phyloP scores from a whole-genome alignment of 2,888 invertebrate genomes.

The Mesochorus sp. region DNA sequence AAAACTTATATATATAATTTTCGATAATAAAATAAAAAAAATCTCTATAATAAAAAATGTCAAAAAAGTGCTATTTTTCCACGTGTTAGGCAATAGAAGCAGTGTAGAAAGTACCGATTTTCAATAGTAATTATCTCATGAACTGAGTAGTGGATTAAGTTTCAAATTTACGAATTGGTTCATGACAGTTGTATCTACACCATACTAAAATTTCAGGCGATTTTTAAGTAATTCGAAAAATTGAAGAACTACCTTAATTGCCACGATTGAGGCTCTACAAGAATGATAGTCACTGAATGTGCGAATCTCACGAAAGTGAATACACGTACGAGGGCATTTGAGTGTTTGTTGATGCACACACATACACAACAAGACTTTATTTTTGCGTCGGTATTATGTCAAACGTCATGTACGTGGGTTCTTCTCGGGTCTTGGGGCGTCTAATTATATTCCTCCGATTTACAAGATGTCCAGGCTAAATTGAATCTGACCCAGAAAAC shows the following conservation, averaged over 20 bases:
- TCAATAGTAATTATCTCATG: too few species aligned
- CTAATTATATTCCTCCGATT: conserved; percentile 76
- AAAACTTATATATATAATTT: too few species aligned
- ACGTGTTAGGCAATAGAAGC: too few species aligned
- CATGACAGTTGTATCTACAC: background rate
- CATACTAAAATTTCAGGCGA: background rate
- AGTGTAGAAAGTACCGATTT: too few species aligned
- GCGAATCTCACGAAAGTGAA: conserved; percentile 23
- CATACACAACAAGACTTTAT: conserved; percentile 51
- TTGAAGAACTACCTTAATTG: background rate
- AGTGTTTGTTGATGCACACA: background rate
- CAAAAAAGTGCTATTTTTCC: too few species aligned
- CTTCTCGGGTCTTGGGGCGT: conserved; percentile 63
- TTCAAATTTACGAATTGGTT: background rate
- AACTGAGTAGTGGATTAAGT: background rate
- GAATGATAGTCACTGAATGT: conserved; percentile 43
- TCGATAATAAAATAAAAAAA: too few species aligned
- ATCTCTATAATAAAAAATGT: too few species aligned
- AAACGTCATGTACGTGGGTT: conserved; percentile 71
- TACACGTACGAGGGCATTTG: background rate
- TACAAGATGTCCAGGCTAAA: conserved; percentile 74
- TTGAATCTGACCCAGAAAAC: conserved; percentile 77
- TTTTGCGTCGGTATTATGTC: conserved; percentile 70
- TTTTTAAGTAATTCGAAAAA: background rate
- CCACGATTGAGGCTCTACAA: background rate